Evolutionary conservation across 2,113 vertebrate genomes (phyloP).

Genomic region (Pluvialis apricaria): DNA sequence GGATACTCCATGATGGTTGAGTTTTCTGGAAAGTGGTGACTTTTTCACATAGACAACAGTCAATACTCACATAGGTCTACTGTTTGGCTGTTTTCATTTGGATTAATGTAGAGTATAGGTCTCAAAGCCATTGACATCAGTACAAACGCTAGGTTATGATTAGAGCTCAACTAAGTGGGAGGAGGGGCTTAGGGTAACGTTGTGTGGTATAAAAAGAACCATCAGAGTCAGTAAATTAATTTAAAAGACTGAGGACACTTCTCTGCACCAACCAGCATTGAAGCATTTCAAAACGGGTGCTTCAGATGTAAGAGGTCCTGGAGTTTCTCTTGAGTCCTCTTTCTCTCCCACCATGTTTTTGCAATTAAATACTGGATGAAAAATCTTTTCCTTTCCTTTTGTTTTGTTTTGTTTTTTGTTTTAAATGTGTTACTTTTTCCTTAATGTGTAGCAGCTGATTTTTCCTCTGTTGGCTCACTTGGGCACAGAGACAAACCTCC

Average conservation of each 20-base stretch:
- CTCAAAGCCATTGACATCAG: not conserved
- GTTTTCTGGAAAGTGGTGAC: not conserved
- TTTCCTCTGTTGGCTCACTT: constrained; percentile 6
- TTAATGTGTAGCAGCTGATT: constrained; percentile 57
- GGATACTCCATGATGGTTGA: not conserved
- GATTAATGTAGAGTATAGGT: not conserved
- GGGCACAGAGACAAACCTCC: constrained; percentile 26
- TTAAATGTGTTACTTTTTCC: constrained; percentile 38
- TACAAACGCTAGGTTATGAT: not conserved
- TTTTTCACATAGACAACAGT: not conserved
- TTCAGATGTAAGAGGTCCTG: not conserved
- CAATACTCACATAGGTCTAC: not conserved
- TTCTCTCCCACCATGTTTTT: constrained; percentile 36
- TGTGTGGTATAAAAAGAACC: not conserved
- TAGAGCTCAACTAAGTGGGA: not conserved
- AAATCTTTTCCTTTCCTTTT: constrained; percentile 13
- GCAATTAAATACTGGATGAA: constrained; percentile 49
- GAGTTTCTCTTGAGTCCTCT: not conserved
- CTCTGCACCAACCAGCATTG: not conserved
- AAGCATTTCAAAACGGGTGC: not conserved
- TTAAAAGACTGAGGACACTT: not conserved
- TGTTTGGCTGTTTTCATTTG: not conserved
- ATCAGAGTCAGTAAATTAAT: not conserved
- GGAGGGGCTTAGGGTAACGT: not conserved
- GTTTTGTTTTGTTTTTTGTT: not conserved